phyloP scores from a whole-genome alignment of 2,797 vertebrate species.

The Setipinna tenuifilis region DNA sequence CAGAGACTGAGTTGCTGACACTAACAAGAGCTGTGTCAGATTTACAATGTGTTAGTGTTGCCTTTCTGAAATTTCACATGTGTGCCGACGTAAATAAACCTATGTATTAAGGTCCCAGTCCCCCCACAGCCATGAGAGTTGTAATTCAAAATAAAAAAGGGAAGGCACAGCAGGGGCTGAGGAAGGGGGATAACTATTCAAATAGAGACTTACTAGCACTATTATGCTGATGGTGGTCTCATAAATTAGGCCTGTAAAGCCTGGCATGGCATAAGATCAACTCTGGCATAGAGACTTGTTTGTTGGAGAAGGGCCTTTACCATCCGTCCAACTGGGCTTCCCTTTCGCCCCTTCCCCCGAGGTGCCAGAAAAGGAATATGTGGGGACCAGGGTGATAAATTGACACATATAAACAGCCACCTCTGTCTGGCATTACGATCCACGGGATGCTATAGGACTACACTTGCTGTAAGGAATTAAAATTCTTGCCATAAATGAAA shows the following conservation, averaged over 20 bases:
- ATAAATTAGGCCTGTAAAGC: constrained; percentile 20
- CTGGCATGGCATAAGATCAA: neutral
- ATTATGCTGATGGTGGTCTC: constrained; percentile 14
- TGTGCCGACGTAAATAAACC: neutral
- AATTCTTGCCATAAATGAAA: neutral
- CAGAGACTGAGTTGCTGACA: neutral
- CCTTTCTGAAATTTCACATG: neutral
- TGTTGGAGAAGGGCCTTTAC: neutral
- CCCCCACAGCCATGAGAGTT: neutral
- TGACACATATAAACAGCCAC: neutral
- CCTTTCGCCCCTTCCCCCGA: neutral
- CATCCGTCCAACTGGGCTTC: neutral
- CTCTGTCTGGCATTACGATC: neutral
- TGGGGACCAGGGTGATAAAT: neutral
- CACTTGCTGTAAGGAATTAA: neutral
- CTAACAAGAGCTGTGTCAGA: neutral
- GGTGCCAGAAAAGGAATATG: neutral
- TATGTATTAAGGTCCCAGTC: neutral
- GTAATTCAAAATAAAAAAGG: constrained; percentile 10
- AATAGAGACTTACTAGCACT: neutral
- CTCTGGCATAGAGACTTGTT: constrained; percentile 13
- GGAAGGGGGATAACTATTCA: neutral
- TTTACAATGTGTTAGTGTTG: constrained; percentile 22
- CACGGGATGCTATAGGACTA: neutral
- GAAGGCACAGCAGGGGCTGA: neutral